A percentile compares a stretch with the other conserved stretches of the same genome.
Conservation (phyloP, 2,888 invertebrate species). For the Leucozona laternaria region DNA sequence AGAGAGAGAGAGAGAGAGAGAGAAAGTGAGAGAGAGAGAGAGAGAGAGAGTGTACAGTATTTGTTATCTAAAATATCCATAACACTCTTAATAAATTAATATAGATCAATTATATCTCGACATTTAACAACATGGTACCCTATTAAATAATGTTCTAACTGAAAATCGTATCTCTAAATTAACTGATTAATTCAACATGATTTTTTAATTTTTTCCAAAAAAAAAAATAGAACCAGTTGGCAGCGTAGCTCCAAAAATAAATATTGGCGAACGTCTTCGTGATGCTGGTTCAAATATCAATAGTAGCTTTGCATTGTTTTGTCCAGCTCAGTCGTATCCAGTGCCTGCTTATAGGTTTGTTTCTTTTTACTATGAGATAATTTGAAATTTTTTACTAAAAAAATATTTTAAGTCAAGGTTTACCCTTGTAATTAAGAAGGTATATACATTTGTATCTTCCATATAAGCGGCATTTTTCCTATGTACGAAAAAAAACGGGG, state of each 20-base stretch:
- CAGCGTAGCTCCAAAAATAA: conserved; percentile 87
- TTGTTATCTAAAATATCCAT: too few relatives aligned
- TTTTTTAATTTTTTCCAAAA: neutral
- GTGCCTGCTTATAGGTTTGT: conserved; percentile 88
- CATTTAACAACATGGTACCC: neutral
- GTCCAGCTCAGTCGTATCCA: conserved; percentile 91
- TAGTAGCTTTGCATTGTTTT: conserved; percentile 87
- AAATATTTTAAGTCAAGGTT: too few relatives aligned
- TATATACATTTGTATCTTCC: too few relatives aligned
- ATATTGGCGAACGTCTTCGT: conserved; percentile 87
- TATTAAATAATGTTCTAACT: neutral
- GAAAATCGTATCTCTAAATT: neutral
- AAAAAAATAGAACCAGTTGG: conserved; percentile 84
- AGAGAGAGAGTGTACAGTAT: too few relatives aligned
- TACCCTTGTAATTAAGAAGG: too few relatives aligned
- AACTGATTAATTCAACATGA: neutral
- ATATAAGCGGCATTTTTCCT: too few relatives aligned
- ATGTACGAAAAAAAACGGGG: too few relatives aligned
- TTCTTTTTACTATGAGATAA: neutral
- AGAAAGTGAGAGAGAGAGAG: too few relatives aligned
- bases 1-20: too few relatives aligned
- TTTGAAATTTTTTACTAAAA: too few relatives aligned
- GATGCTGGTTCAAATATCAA: conserved; percentile 84
- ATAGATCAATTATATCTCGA: too few relatives aligned
- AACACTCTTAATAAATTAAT: too few relatives aligned